Percentiles rank a stretch among this genome's conserved stretches.
Conservation (phyloP, 2,113 vertebrate genomes). For the Pachypanchax playfairii region DNA sequence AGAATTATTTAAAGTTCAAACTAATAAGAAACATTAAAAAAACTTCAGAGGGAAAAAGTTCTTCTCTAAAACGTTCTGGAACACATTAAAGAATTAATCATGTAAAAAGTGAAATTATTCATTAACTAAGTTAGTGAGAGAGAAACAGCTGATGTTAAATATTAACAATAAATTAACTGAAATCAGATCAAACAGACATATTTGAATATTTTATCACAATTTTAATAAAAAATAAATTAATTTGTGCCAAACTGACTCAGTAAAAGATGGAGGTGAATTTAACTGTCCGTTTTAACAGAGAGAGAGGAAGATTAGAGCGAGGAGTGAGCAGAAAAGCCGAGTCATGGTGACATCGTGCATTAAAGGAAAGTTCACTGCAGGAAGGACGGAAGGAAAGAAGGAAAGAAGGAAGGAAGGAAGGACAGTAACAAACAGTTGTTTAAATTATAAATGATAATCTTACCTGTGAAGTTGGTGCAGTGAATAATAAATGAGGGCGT, state of each 20-base stretch:
- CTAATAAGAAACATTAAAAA: background rate
- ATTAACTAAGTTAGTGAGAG: no score
- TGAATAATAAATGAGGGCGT: background rate
- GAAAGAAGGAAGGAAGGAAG: background rate
- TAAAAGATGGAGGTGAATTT: background rate
- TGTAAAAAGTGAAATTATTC: background rate
- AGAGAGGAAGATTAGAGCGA: no score
- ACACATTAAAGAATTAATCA: background rate
- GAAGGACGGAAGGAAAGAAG: background rate
- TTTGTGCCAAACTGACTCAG: no score
- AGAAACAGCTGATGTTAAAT: no score
- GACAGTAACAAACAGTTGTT: background rate
- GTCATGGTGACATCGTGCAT: background rate
- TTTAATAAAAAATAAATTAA: background rate
- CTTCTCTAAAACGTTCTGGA: no score
- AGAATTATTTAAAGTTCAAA: background rate
- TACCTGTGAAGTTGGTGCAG: background rate
- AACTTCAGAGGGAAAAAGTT: background rate
- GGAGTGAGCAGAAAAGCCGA: background rate
- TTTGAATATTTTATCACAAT: no score
- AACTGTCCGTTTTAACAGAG: no score
- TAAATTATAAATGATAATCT: background rate
- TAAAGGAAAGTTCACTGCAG: background rate
- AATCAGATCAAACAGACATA: no score
- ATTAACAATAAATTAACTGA: no score